These are phyloP conservation scores for Oplegnathus fasciatus DNA, from an alignment of 2,113 vertebrate genomes.

Conservation along the genomic window DNA sequence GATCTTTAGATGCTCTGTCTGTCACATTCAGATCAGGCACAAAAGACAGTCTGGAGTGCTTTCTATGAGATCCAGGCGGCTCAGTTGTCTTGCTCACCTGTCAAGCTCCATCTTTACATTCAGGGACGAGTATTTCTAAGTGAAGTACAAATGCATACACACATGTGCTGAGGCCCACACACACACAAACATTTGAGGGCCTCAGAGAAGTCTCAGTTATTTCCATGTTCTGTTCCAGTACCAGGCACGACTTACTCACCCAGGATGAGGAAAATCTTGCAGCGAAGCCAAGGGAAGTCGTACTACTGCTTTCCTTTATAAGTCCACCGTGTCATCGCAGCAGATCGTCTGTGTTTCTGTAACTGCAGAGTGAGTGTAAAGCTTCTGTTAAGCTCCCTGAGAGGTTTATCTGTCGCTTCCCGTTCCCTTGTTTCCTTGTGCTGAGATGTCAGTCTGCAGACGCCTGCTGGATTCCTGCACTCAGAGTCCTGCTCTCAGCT, in stretches of 20 bases:
- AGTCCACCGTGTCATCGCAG: slow-evolving; percentile 12
- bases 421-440: slow-evolving; percentile 30
- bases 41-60: not conserved
- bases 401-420: slow-evolving; percentile 35
- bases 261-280: slow-evolving; percentile 8
- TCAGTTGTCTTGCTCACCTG: slow-evolving; percentile 16
- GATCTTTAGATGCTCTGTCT: slow-evolving; percentile 10
- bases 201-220: slow-evolving; percentile 62
- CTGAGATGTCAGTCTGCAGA: slow-evolving; percentile 25
- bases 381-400: slow-evolving; percentile 3
- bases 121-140: not conserved
- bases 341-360: slow-evolving; percentile 13
- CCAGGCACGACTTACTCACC: slow-evolving; percentile 21
- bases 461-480: slow-evolving; percentile 41
- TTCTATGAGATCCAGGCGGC: not conserved
- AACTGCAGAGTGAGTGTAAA: not conserved
- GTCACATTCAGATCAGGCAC: slow-evolving; percentile 18
- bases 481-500: slow-evolving; percentile 33
- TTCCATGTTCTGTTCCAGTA: slow-evolving; percentile 70
- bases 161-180: slow-evolving; percentile 7
- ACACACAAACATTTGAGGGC: not conserved
- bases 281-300: slow-evolving; percentile 7
- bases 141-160: not conserved
- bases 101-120: not conserved
- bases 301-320: slow-evolving; percentile 1